These are phyloP conservation scores for Dorcus parallelipipedus DNA, from an alignment of 2,888 invertebrate species.

Conservation along the genomic window DNA sequence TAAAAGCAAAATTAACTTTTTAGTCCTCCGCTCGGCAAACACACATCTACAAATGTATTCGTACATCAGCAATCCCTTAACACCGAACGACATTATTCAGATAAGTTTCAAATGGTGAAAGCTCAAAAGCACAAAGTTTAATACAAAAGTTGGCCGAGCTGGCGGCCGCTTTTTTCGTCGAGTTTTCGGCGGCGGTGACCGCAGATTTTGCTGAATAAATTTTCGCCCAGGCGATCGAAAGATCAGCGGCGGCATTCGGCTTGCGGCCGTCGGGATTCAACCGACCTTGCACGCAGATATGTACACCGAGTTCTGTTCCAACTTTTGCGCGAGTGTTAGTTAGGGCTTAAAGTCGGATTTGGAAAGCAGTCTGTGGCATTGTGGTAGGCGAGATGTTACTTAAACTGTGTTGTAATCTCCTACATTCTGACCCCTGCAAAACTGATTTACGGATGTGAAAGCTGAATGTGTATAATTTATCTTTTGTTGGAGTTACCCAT, in stretches of 20 bases:
- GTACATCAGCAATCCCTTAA: constrained; percentile 16
- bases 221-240: constrained; percentile 19
- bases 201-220: constrained; percentile 24
- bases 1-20: no score
- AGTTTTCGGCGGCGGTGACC: constrained; percentile 19
- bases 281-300: neutral
- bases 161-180: constrained; percentile 20
- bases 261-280: neutral
- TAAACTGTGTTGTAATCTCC: constrained; percentile 25
- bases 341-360: constrained; percentile 30
- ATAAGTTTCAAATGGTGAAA: constrained; percentile 20
- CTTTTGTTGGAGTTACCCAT: no score
- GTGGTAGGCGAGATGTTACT: constrained; percentile 14
- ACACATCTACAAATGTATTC: constrained; percentile 23
- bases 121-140: constrained; percentile 28
- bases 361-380: constrained; percentile 15
- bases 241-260: neutral
- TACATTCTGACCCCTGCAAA: neutral
- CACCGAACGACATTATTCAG: constrained; percentile 22
- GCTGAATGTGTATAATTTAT: no score
- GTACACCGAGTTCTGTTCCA: constrained; percentile 13
- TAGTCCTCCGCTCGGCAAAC: neutral
- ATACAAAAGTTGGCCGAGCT: constrained; percentile 26
- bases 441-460: no score
- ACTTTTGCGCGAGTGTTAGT: constrained; percentile 30